These are phyloP conservation scores for Triops cancriformis DNA, from an alignment of 1,140 invertebrate species.

Conservation along the genomic window DNA sequence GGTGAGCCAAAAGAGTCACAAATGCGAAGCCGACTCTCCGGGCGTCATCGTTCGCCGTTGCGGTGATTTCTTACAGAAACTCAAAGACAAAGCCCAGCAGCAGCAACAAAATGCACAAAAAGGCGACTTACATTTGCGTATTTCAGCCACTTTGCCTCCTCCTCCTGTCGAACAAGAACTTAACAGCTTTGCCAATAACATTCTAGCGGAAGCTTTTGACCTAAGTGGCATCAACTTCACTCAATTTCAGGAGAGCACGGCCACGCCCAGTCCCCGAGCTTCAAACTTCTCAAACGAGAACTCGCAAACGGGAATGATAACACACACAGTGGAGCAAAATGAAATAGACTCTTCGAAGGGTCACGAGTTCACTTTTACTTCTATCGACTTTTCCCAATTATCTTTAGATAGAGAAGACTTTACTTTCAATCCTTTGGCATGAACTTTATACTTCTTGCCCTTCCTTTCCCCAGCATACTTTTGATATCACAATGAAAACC, in stretches of 20 bases:
- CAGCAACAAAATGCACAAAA: not conserved
- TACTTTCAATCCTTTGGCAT: conserved; percentile 1
- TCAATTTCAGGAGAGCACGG: not conserved
- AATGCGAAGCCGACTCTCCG: conserved; percentile 54
- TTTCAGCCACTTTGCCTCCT: too few relatives aligned
- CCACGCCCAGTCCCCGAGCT: not conserved
- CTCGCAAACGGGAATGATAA: too few relatives aligned
- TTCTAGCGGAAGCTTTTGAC: not conserved
- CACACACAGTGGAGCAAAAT: not conserved
- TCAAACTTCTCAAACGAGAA: not conserved
- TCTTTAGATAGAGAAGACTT: not conserved
- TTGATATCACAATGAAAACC: not conserved
- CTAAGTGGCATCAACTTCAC: not conserved
- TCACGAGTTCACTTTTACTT: not conserved
- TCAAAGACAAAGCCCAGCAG: conserved; percentile 30
- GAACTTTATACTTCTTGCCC: not conserved
- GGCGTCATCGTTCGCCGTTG: conserved; percentile 45
- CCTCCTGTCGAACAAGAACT: too few relatives aligned
- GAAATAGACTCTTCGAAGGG: not conserved
- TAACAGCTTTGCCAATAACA: not conserved
- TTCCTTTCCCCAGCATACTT: not conserved
- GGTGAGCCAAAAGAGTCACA: conserved; percentile 70
- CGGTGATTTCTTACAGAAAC: conserved; percentile 44
- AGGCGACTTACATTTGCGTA: too few relatives aligned
- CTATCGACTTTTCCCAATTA: not conserved